Percentiles rank a stretch among this genome's conserved stretches.
Evolutionary conservation across 2,113 vertebrate genomes (phyloP).

Genomic region (Australoheros scitulus): DNA sequence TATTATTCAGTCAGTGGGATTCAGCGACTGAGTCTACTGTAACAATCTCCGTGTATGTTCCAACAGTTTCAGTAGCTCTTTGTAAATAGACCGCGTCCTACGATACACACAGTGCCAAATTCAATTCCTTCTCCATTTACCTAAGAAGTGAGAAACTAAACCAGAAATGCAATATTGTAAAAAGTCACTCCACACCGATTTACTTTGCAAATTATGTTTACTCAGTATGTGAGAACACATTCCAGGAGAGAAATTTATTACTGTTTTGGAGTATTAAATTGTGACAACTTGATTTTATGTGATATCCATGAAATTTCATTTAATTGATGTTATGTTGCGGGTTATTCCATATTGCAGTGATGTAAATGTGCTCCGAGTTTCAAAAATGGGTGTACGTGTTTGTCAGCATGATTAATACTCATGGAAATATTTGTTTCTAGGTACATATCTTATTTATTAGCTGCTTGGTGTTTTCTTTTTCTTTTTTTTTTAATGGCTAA

Average conservation of each 20-base stretch:
- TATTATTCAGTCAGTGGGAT: constrained; percentile 21
- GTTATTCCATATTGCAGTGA: constrained; percentile 27
- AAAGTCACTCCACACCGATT: constrained; percentile 22
- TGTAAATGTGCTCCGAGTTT: constrained; percentile 30
- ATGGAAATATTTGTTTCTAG: constrained; percentile 31
- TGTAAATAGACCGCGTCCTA: constrained; percentile 38
- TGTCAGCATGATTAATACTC: constrained; percentile 14
- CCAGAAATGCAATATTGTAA: constrained; percentile 33
- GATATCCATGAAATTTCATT: constrained; percentile 16
- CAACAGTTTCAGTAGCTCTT: constrained; percentile 24
- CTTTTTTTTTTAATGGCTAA: constrained; percentile 8
- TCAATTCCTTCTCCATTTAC: constrained; percentile 20
- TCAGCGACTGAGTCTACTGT: constrained; percentile 29
- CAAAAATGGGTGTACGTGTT: constrained; percentile 50
- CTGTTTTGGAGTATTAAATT: constrained; percentile 36
- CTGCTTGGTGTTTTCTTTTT: background rate
- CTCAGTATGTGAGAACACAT: constrained; percentile 42
- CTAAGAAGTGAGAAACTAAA: constrained; percentile 13
- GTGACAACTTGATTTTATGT: constrained; percentile 24
- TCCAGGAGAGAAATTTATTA: constrained; percentile 29
- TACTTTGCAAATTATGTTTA: constrained; percentile 44
- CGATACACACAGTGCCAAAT: constrained; percentile 50
- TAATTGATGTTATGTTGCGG: constrained; percentile 40
- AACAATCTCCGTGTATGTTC: constrained; percentile 27
- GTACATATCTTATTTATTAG: constrained; percentile 61